Conservation (phyloP, 2,888 invertebrate genomes). For the Podotricha telesiphe region DNA sequence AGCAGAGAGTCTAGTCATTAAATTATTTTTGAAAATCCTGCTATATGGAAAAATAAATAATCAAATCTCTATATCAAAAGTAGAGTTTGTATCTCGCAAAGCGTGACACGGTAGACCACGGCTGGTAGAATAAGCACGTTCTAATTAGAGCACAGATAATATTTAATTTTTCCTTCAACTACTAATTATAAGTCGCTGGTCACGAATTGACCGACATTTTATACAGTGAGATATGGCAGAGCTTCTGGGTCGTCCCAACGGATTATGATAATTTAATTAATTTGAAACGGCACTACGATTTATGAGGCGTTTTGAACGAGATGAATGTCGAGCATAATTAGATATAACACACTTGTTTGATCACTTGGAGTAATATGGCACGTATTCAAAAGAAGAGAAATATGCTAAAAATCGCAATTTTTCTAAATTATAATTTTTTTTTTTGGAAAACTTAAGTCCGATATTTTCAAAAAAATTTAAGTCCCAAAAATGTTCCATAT, state of each 20-base stretch:
- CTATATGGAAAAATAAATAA: not conserved
- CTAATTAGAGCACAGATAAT: conserved; percentile 29
- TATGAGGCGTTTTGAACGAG: conserved; percentile 25
- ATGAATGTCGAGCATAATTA: conserved; percentile 17
- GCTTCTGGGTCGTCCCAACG: conserved; percentile 39
- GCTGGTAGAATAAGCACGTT: conserved; percentile 16
- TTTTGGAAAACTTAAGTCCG: no score
- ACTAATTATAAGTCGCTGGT: conserved; percentile 29
- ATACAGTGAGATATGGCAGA: conserved; percentile 36
- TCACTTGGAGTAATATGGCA: not conserved
- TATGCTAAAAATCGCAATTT: not conserved
- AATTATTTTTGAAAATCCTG: not conserved
- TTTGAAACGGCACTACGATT: conserved; percentile 36
- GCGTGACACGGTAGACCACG: conserved; percentile 12
- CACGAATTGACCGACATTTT: conserved; percentile 36
- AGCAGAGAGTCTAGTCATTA: no score
- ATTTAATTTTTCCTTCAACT: conserved; percentile 30
- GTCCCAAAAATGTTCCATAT: no score
- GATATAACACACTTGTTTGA: not conserved
- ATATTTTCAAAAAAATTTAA: no score
- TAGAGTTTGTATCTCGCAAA: conserved; percentile 14
- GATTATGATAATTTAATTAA: conserved; percentile 44
- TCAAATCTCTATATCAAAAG: conserved; percentile 2
- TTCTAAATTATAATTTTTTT: no score
- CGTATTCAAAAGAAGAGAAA: not conserved